phyloP scores from a whole-genome alignment of 2,797 vertebrate species.

The Falco cherrug region DNA sequence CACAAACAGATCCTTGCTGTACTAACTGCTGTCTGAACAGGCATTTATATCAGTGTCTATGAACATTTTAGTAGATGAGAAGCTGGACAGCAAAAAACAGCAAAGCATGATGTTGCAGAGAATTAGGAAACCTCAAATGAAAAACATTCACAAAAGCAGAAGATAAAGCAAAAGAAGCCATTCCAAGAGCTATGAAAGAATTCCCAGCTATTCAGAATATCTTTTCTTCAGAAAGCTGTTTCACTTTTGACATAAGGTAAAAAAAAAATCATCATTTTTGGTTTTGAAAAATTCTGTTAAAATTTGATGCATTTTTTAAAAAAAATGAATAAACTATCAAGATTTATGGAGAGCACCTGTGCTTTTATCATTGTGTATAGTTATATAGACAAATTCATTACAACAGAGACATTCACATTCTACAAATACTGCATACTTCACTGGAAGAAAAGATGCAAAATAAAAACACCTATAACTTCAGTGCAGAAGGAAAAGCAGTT shows the following conservation, averaged over 20 bases:
- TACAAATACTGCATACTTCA: background rate
- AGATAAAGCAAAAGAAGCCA: conserved; percentile 65
- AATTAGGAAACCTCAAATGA: conserved; percentile 38
- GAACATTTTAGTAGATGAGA: conserved; percentile 61
- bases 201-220: conserved; percentile 30
- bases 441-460: conserved; percentile 10
- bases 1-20: background rate
- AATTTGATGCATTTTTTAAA: background rate
- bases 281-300: background rate
- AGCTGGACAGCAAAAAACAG: background rate
- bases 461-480: background rate
- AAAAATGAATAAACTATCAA: background rate
- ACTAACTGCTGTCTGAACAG: conserved; percentile 48
- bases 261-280: background rate
- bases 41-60: conserved; percentile 17
- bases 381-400: background rate
- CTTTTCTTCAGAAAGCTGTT: conserved; percentile 26
- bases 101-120: conserved; percentile 34
- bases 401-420: background rate
- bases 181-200: conserved; percentile 40
- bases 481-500: background rate
- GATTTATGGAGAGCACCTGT: background rate
- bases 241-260: background rate
- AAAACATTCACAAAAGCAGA: conserved; percentile 22
- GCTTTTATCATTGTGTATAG: background rate